Evolutionary conservation across 2,113 vertebrate genomes (phyloP).

Genomic region (Syngnathus typhle): DNA sequence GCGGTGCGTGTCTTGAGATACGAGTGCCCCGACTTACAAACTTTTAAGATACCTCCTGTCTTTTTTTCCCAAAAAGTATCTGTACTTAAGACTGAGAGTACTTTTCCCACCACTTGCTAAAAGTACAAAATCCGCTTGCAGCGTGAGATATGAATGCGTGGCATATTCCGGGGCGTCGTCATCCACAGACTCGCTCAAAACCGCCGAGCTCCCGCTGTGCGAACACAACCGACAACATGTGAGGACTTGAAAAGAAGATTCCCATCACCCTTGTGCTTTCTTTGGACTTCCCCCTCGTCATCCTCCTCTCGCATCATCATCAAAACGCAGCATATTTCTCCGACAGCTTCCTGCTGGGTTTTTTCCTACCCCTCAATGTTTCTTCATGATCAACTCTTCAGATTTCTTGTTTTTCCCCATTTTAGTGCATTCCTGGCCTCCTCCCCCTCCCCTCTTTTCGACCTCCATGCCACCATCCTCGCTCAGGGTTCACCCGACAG

Average conservation of each 20-base stretch:
- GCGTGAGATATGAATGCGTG: neutral
- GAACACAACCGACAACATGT: neutral
- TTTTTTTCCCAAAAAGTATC: neutral
- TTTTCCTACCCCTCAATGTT: conserved; percentile 5
- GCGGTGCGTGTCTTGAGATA: neutral
- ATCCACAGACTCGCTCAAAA: neutral
- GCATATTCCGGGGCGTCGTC: neutral
- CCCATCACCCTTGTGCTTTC: conserved; percentile 43
- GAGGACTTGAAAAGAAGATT: neutral
- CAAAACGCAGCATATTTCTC: conserved; percentile 41
- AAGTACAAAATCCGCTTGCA: neutral
- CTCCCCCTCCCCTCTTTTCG: conserved; percentile 1
- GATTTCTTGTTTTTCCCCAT: conserved; percentile 14
- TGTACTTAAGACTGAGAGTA: neutral
- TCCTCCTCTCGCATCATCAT: conserved; percentile 28
- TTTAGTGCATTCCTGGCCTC: conserved; percentile 14
- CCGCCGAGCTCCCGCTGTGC: neutral
- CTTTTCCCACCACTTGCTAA: neutral
- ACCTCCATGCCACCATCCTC: neutral
- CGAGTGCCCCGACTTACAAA: neutral
- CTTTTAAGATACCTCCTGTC: neutral
- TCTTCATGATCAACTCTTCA: neutral
- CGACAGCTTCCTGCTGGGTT: conserved; percentile 29
- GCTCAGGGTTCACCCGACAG: neutral
- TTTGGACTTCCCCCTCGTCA: conserved; percentile 26